Base-by-base conservation (phyloP, 2,113 vertebrate species). In the Forbesichthys agassizii region DNA sequence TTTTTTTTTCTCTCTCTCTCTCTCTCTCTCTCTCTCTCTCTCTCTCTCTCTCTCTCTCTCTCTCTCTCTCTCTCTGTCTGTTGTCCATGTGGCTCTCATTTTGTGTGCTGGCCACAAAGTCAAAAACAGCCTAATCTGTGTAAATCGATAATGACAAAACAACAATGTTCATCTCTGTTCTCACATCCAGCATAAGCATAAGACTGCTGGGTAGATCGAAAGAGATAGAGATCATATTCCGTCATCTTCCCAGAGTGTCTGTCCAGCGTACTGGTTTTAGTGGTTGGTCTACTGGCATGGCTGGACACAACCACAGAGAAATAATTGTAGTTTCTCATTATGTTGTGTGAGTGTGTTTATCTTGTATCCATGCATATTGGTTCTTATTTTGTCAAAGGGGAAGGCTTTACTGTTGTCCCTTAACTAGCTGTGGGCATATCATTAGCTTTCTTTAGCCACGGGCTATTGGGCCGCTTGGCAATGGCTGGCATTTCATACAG, bases 241-340 rank as follows among this genome's bases (percentile, higher is more conserved):
- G 68, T 80, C 69, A 85, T 89, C 80, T 81, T 55, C 49, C 73
- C 55, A 33, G 66, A 59, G 71, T 79, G 85, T 85, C 85, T 90
- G 84, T 86, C 79, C 61, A 73, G 70, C 78, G 74, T 74, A 48
- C 63, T 55, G 46, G 51, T 42, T 42, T 5, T 42, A 42, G 36
- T 42, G 36, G 36, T 42, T 42, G 36, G 36, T 42, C 36, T 42
- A 42, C 5, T 42, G 36, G 36, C 7, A 42, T 42, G 36, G 36
- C 4, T 42, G 36, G 7, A 42, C 5, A 42, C 36, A 42, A 42
- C 36, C 36, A 42, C 36, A 42, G 36, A 42, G 5, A 8, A 8
- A 42, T 5, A 42, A 42, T 7, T 42, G 36, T 42, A 42, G 36
- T 42, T 5, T 42, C 36, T 42, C 46, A 18, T 75, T 80, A 69